Evolutionary conservation across 2,888 invertebrate species (phyloP), one percentile per base, ranked within the genome.

Genomic region (Xestia ashworthii): DNA sequence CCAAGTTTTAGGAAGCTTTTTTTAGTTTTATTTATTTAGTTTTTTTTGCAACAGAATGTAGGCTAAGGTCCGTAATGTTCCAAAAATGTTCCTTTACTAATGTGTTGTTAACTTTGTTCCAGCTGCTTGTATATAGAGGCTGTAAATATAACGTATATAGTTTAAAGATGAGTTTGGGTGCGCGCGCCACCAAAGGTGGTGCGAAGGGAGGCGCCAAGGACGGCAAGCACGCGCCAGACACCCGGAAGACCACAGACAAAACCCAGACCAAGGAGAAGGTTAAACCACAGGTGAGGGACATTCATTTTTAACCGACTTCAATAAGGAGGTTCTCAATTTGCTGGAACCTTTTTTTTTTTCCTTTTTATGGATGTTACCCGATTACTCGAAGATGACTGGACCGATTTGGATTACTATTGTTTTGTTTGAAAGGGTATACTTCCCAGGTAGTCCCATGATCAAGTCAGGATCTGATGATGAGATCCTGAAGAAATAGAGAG

Each of bases 91-190:
- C 11, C 0, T 14, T 25, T 1, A 70, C 19, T 86, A 65, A 84
- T 55, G 0, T 65, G 0, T 41, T 66, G 12, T 74, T 76, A 87
- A 38, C 89, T 88, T 95, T 97, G 97, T 95, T 97, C 94, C 97
- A 97, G 96, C 96, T 97, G 95, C 97, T 97, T 98, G 98, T 98
- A 98, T 97, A 98, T 98, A 98, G 97, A 97, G 97, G 97, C 97
- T 98, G 98, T 98, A 98, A 97, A 98, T 98, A 98, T 97, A 97
- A 97, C 90, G 91, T 93, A 95, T 94, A 96, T 95, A 94, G 93
- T 92, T 90, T 97, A 97, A 98, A 97, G 95, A 98, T 97, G 97
- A 98, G 97, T 97, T 97, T 97, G 97, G 97, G 97, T 94, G 97
- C 97, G 96, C 97, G 97, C 96, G 97, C 97, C 97, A 97, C 97